Conservation (phyloP, 2,797 vertebrate species). For the Sparus aurata region DNA sequence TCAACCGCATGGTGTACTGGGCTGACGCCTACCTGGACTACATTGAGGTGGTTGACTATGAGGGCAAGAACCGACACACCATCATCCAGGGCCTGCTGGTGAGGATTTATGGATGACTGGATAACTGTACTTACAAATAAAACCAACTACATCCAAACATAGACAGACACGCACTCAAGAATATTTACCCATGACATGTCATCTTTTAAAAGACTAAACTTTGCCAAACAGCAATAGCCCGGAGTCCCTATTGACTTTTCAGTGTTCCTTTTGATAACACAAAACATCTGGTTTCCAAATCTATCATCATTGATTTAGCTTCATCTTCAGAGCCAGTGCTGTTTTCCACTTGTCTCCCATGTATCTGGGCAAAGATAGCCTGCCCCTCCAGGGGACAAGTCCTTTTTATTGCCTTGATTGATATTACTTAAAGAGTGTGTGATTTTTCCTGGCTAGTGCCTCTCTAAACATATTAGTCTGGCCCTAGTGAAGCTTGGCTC, state of each 20-base stretch:
- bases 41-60: conserved; percentile 98
- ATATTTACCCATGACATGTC: not conserved
- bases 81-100: conserved; percentile 97
- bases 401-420: conserved; percentile 69
- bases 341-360: conserved; percentile 45
- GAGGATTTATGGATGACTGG: conserved; percentile 68
- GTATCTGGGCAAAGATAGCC: conserved; percentile 21
- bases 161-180: not conserved
- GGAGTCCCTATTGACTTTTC: conserved; percentile 10
- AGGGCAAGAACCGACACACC: conserved; percentile 97
- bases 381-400: conserved; percentile 21
- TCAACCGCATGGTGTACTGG: conserved; percentile 97
- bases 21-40: conserved; percentile 97
- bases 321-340: conserved; percentile 12
- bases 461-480: conserved; percentile 72
- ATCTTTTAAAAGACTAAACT: conserved; percentile 2
- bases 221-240: not conserved
- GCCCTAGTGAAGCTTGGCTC: conserved; percentile 49
- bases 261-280: not conserved
- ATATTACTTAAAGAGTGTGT: conserved; percentile 67
- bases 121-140: not conserved
- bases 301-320: conserved; percentile 50
- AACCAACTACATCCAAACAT: not conserved
- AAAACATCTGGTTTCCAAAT: conserved; percentile 51
- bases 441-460: conserved; percentile 66